phyloP scores from a whole-genome alignment of 1,140 invertebrate species.

The Ditylenchus dipsaci region DNA sequence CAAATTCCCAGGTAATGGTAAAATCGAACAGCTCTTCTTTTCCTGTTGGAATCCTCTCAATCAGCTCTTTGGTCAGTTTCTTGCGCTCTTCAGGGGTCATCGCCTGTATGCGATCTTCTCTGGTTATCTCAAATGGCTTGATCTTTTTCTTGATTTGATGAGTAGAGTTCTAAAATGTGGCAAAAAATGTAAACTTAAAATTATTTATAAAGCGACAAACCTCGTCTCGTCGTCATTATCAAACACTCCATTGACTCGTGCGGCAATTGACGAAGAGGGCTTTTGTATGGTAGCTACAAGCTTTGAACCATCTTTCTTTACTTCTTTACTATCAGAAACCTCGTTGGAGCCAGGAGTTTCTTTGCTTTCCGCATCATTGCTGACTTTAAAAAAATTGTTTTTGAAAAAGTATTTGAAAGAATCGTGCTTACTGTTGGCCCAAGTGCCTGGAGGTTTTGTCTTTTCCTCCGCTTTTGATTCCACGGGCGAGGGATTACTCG shows the following conservation, averaged over 20 bases:
- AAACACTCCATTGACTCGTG: constrained; percentile 33
- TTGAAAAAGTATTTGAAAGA: too few species aligned
- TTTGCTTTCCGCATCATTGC: too few species aligned
- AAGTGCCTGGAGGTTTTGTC: too few species aligned
- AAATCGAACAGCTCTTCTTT: constrained; percentile 78
- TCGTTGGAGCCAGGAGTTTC: too few species aligned
- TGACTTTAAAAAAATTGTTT: too few species aligned
- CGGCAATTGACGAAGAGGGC: neutral
- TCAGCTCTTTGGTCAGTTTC: constrained; percentile 88
- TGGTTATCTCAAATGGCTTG: constrained; percentile 48
- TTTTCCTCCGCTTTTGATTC: too few species aligned
- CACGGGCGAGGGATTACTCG: too few species aligned
- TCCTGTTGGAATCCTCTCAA: constrained; percentile 89
- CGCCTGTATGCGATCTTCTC: constrained; percentile 41
- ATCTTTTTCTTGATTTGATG: constrained; percentile 65
- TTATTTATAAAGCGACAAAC: constrained; percentile 47
- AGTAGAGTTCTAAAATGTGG: constrained; percentile 64
- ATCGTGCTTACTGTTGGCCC: too few species aligned
- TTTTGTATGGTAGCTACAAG: constrained; percentile 12
- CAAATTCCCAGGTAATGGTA: constrained; percentile 81
- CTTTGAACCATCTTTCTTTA: neutral
- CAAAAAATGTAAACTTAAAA: too few species aligned
- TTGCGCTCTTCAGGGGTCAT: constrained; percentile 82
- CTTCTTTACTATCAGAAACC: too few species aligned
- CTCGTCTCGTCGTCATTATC: constrained; percentile 62